Conservation (phyloP, 2,113 vertebrate species). For the Ascaphus truei region DNA sequence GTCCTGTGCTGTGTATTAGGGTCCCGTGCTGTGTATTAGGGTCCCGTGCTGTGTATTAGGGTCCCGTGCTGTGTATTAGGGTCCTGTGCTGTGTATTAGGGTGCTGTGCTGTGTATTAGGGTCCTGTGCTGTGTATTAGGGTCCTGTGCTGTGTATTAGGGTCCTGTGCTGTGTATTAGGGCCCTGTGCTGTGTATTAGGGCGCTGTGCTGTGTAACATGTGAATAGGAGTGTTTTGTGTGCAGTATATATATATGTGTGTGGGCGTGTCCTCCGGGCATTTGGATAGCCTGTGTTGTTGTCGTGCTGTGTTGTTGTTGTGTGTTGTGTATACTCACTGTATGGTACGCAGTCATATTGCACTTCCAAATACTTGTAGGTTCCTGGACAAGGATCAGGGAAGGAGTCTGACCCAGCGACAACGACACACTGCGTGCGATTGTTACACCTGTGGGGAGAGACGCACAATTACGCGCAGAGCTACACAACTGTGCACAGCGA, state of each 20-base stretch:
- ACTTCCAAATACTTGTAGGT: constrained; percentile 95
- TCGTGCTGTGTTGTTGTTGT: neutral
- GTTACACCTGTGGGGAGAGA: constrained; percentile 72
- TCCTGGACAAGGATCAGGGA: constrained; percentile 86
- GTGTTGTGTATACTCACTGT: constrained; percentile 75
- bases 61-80: too few relatives aligned
- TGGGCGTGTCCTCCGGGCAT: too few relatives aligned
- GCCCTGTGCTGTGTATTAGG: neutral
- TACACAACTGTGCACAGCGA: neutral
- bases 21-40: too few relatives aligned
- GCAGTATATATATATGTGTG: too few relatives aligned
- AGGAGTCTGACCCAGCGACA: constrained; percentile 83
- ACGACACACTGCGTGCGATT: constrained; percentile 91
- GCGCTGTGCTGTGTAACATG: too few relatives aligned
- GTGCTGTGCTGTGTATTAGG: too few relatives aligned
- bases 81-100: too few relatives aligned
- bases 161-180: neutral
- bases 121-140: too few relatives aligned
- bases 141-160: too few relatives aligned
- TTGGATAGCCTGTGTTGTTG: neutral
- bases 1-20: too few relatives aligned
- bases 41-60: too few relatives aligned
- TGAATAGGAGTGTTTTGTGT: too few relatives aligned
- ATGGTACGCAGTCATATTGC: constrained; percentile 92
- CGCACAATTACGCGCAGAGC: neutral